phyloP scores from a whole-genome alignment of 2,113 vertebrate species.

The Gobio gobio region DNA sequence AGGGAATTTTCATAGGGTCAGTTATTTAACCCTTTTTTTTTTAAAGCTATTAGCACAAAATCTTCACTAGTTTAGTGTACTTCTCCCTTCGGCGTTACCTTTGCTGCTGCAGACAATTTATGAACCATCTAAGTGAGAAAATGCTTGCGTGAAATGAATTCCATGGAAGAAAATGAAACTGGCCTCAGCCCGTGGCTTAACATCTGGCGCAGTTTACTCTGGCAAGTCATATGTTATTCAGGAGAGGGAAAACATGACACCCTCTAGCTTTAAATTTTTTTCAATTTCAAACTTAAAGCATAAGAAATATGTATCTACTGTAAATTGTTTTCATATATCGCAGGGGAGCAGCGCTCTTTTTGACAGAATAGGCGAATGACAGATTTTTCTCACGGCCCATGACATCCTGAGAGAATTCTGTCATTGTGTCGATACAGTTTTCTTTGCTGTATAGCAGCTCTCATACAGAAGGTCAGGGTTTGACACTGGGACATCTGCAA shows the following conservation, averaged over 20 bases:
- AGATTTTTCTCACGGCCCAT: slow-evolving; percentile 18
- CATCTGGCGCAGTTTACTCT: slow-evolving; percentile 59
- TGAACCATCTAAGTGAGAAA: slow-evolving; percentile 42
- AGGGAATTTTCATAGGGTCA: background rate
- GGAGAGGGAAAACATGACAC: slow-evolving; percentile 48
- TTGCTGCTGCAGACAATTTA: slow-evolving; percentile 22
- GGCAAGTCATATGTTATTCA: slow-evolving; percentile 57
- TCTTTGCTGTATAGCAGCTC: background rate
- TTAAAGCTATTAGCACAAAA: background rate
- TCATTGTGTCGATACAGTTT: background rate
- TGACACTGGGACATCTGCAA: slow-evolving; percentile 13
- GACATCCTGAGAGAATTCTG: background rate
- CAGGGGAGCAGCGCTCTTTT: background rate
- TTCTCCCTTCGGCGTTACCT: background rate
- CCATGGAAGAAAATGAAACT: slow-evolving; percentile 47
- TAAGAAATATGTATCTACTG: slow-evolving; percentile 15
- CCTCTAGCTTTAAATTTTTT: slow-evolving; percentile 24
- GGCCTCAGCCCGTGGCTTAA: slow-evolving; percentile 34
- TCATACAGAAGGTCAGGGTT: slow-evolving; percentile 4
- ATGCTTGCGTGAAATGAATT: slow-evolving; percentile 51
- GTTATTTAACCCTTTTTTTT: background rate
- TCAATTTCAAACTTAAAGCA: slow-evolving; percentile 22
- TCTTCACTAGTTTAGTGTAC: background rate
- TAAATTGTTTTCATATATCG: slow-evolving; percentile 3
- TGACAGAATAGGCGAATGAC: background rate